Evolutionary conservation across 1,140 invertebrate species (phyloP).

Genomic region (Nixonia krombeini): DNA sequence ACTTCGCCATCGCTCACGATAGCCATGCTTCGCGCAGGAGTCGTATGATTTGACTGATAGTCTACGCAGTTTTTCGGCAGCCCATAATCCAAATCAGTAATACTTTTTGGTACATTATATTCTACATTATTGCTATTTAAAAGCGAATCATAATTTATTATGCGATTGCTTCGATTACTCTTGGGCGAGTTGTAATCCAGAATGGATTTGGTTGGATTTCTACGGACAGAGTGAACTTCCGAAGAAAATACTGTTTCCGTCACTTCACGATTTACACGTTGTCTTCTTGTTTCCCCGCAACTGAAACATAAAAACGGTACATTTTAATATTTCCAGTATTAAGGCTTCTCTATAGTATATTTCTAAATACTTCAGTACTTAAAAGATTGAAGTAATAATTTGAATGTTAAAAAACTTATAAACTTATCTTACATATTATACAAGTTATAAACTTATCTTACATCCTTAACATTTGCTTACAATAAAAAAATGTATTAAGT

Average conservation of each 20-base stretch:
- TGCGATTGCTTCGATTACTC: constrained; percentile 61
- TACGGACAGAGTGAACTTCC: constrained; percentile 75
- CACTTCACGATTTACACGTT: constrained; percentile 73
- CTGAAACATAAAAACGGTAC: too few relatives aligned
- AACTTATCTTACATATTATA: neutral
- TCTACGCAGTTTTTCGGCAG: constrained; percentile 69
- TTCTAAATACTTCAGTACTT: constrained; percentile 2
- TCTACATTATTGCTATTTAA: constrained; percentile 72
- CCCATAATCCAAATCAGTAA: constrained; percentile 69
- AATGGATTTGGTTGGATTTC: constrained; percentile 67
- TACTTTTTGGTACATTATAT: constrained; percentile 67
- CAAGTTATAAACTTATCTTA: too few relatives aligned
- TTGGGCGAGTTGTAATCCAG: constrained; percentile 69
- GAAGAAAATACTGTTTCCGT: constrained; percentile 78
- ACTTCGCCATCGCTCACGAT: constrained; percentile 81
- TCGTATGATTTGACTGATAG: constrained; percentile 67
- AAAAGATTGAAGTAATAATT: neutral
- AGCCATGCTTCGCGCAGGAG: constrained; percentile 67
- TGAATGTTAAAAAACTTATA: neutral
- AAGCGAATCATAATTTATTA: constrained; percentile 68
- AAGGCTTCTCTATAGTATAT: too few relatives aligned
- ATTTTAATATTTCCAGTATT: too few relatives aligned
- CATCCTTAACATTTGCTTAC: too few relatives aligned
- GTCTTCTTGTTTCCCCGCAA: constrained; percentile 72
- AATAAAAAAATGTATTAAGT: too few relatives aligned